Percentiles rank a stretch among this genome's conserved stretches.
Evolutionary conservation across 2,113 vertebrate species (phyloP).

Genomic region (Geococcyx californianus): DNA sequence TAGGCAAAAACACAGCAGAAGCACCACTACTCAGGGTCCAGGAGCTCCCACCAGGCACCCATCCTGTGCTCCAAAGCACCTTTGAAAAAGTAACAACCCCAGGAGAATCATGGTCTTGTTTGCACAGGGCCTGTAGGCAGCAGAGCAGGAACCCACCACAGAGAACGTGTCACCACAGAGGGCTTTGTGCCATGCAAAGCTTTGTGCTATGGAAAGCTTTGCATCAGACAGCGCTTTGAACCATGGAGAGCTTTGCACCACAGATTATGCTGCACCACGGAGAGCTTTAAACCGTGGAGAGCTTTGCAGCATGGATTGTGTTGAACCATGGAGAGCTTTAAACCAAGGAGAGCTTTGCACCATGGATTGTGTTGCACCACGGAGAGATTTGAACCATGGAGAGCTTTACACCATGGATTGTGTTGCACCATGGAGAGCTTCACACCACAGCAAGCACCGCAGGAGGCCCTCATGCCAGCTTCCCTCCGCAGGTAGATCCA

Average conservation of each 20-base stretch:
- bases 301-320: not conserved
- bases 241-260: too few relatives aligned
- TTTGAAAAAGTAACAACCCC: not conserved
- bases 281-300: not conserved
- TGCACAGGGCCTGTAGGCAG: not conserved
- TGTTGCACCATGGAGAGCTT: not conserved
- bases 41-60: not conserved
- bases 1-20: not conserved
- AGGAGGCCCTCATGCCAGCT: rapidly evolving
- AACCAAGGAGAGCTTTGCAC: not conserved
- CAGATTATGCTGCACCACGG: too few relatives aligned
- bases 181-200: rapidly evolving
- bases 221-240: rapidly evolving
- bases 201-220: too few relatives aligned
- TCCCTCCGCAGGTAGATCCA: not conserved
- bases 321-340: not conserved
- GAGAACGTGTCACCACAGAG: not conserved
- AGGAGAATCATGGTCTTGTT: not conserved
- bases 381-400: too few relatives aligned
- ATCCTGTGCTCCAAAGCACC: not conserved
- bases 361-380: not conserved
- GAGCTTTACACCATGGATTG: not conserved
- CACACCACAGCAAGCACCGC: not conserved
- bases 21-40: not conserved
- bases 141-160: not conserved